Evolutionary conservation across 2,113 vertebrate species (phyloP).

Genomic region (Thunnus thynnus): DNA sequence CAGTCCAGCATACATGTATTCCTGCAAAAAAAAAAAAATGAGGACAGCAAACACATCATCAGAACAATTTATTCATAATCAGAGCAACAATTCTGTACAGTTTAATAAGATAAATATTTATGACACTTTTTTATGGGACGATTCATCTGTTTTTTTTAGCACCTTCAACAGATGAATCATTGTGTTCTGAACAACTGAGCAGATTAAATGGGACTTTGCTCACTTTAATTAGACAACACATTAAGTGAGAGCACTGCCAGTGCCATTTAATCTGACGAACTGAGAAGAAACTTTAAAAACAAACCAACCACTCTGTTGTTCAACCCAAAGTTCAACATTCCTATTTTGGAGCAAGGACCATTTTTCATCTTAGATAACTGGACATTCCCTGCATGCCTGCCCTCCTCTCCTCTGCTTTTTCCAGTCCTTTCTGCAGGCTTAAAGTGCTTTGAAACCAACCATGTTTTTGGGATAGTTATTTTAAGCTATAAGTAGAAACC

Average conservation of each 20-base stretch:
- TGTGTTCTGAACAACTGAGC: neutral
- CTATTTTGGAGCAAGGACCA: constrained; percentile 4
- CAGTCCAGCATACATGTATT: neutral
- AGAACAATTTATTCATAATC: constrained; percentile 32
- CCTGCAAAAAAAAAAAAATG: neutral
- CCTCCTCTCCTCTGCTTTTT: constrained; percentile 17
- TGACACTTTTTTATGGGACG: constrained; percentile 8
- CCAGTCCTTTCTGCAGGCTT: neutral
- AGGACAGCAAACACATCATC: neutral
- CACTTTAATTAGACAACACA: constrained; percentile 6
- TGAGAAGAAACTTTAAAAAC: neutral
- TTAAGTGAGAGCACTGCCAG: neutral
- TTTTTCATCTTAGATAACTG: constrained; percentile 40
- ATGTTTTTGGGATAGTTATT: constrained; percentile 36
- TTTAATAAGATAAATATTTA: constrained; percentile 3
- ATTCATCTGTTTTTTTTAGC: constrained; percentile 4
- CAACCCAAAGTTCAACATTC: constrained; percentile 14
- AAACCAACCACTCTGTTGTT: neutral
- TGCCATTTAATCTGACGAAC: neutral
- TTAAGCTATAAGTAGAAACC: constrained; percentile 19
- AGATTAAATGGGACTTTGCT: neutral
- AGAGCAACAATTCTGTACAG: constrained; percentile 32
- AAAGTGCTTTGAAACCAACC: constrained; percentile 8
- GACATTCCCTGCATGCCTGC: constrained; percentile 33
- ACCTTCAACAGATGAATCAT: constrained; percentile 11